These are phyloP conservation scores for Drusus annulatus DNA, from an alignment of 1,140 invertebrate genomes.

Conservation along the genomic window DNA sequence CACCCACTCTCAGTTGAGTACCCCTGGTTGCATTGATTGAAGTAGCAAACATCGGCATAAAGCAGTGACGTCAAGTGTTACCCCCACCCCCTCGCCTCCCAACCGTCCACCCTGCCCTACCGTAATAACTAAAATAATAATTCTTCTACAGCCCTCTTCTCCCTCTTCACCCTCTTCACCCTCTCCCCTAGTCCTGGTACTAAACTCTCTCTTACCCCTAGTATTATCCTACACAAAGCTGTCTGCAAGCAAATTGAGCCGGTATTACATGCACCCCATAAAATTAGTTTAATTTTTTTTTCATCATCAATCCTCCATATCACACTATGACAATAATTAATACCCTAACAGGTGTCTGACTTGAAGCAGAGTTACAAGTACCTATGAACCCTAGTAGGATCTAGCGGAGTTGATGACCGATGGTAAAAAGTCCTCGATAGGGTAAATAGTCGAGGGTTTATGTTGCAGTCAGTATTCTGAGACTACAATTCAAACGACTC, in stretches of 20 bases:
- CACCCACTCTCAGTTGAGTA: background rate
- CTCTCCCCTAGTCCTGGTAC: background rate
- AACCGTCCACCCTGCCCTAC: background rate
- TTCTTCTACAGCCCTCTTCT: background rate
- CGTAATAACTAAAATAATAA: background rate
- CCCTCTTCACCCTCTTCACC: background rate
- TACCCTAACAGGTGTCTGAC: too few relatives aligned
- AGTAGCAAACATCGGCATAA: constrained; percentile 20
- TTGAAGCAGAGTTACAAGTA: too few relatives aligned
- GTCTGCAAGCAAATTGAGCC: constrained; percentile 5
- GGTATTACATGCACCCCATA: background rate
- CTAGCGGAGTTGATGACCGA: too few relatives aligned
- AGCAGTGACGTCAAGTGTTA: constrained; percentile 19
- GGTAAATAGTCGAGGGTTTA: too few relatives aligned
- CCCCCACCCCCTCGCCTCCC: background rate
- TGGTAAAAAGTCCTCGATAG: too few relatives aligned
- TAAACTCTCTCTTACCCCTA: background rate
- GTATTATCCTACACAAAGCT: constrained; percentile 17
- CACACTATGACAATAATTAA: too few relatives aligned
- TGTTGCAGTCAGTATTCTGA: too few relatives aligned
- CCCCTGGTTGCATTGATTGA: constrained; percentile 19
- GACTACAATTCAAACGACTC: too few relatives aligned
- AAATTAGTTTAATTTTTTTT: too few relatives aligned
- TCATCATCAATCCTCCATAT: too few relatives aligned
- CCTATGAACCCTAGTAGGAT: too few relatives aligned